Percentiles rank a stretch among this genome's conserved stretches.
These are phyloP conservation scores for Paralvinella palmiformis DNA, from an alignment of 1,140 invertebrate genomes.

Conservation along the genomic window DNA sequence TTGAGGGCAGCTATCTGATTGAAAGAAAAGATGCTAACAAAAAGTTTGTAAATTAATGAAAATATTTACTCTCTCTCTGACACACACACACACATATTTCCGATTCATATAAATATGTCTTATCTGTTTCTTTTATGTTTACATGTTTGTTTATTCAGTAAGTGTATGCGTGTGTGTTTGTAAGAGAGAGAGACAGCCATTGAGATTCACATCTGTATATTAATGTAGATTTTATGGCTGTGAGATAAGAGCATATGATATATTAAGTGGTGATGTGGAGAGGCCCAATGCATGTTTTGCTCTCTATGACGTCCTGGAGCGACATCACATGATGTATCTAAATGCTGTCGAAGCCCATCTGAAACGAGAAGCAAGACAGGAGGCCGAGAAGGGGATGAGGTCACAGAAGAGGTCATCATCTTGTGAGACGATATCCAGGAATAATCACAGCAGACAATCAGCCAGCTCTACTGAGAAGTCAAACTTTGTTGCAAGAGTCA, in stretches of 20 bases:
- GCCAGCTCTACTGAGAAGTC: no score
- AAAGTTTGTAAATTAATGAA: no score
- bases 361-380: constrained; percentile 24
- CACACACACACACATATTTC: neutral
- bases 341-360: constrained; percentile 26
- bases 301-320: constrained; percentile 35
- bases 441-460: neutral
- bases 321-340: constrained; percentile 29
- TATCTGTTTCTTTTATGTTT: neutral
- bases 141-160: neutral
- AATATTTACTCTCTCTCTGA: neutral
- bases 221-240: constrained; percentile 36
- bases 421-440: neutral
- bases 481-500: no score
- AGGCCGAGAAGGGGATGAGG: constrained; percentile 17
- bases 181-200: no score
- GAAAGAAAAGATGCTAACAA: constrained; percentile 46
- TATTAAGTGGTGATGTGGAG: constrained; percentile 32
- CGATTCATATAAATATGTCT: neutral
- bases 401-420: neutral
- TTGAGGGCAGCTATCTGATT: constrained; percentile 42
- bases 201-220: no score
- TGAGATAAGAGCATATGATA: constrained; percentile 35
- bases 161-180: neutral
- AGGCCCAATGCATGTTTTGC: constrained; percentile 32